These are phyloP conservation scores for Zoanthus gigantus DNA, from an alignment of 92 coral and sea anemone species.

Conservation along the genomic window DNA sequence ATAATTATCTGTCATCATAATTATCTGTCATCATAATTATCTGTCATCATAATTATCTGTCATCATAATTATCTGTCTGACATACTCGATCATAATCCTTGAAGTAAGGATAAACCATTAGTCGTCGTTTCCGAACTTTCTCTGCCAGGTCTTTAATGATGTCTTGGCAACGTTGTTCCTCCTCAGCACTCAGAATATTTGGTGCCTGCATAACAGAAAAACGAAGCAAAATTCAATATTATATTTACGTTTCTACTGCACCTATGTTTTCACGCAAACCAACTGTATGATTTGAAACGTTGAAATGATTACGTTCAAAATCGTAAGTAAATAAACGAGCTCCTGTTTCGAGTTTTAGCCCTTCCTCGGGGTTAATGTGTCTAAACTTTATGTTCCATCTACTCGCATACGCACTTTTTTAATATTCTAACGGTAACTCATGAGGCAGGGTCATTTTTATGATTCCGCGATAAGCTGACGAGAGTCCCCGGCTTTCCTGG, in stretches of 20 bases:
- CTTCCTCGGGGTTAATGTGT: no score
- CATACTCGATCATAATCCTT: constrained; percentile 95
- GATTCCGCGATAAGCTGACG: no score
- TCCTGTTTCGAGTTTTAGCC: no score
- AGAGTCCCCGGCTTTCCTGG: no score
- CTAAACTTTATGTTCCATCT: no score
- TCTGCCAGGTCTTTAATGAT: constrained; percentile 80
- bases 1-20: not conserved
- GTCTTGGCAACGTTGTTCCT: constrained; percentile 83
- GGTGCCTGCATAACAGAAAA: constrained; percentile 77
- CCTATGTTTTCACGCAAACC: not conserved
- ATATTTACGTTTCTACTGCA: not conserved
- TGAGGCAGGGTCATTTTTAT: no score
- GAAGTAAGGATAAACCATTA: constrained; percentile 98
- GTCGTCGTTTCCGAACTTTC: constrained; percentile 91
- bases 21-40: not conserved
- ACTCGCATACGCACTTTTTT: no score
- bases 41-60: no score
- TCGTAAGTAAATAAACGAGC: not conserved
- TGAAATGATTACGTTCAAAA: no score
- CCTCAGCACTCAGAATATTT: constrained; percentile 79
- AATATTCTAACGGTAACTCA: no score
- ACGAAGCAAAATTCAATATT: not conserved
- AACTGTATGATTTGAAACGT: no score
- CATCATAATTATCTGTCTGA: not conserved